phyloP scores from a whole-genome alignment of 2,888 invertebrate genomes.

The Chrysodeixis includens region DNA sequence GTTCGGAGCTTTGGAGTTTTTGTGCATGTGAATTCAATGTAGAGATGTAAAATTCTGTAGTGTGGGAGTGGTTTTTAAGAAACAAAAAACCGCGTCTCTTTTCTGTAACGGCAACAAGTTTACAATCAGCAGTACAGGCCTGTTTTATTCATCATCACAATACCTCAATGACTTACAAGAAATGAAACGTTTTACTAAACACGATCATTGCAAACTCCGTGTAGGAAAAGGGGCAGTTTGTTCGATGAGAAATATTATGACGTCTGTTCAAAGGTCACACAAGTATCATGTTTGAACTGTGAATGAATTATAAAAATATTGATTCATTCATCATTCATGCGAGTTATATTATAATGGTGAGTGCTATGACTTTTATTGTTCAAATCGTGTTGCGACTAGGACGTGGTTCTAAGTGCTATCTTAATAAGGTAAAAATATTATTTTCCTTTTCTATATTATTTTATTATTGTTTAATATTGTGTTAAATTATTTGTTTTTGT shows the following conservation, averaged over 20 bases:
- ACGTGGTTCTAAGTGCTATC: background rate
- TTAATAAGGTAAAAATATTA: background rate
- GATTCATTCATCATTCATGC: conserved; percentile 21
- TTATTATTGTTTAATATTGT: background rate
- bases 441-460: background rate
- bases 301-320: conserved; percentile 15
- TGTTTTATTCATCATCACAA: background rate
- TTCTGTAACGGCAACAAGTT: too few relatives aligned
- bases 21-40: too few relatives aligned
- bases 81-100: too few relatives aligned
- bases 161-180: background rate
- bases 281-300: conserved; percentile 8
- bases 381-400: background rate
- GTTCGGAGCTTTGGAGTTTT: too few relatives aligned
- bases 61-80: too few relatives aligned
- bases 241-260: background rate
- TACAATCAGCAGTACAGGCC: too few relatives aligned
- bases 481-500: background rate
- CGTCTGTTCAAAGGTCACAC: background rate
- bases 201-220: background rate
- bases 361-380: background rate
- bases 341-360: background rate
- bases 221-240: conserved; percentile 6
- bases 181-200: background rate
- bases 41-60: too few relatives aligned